These are phyloP conservation scores for Luperina testacea DNA, from an alignment of 2,888 invertebrate genomes.

Conservation along the genomic window DNA sequence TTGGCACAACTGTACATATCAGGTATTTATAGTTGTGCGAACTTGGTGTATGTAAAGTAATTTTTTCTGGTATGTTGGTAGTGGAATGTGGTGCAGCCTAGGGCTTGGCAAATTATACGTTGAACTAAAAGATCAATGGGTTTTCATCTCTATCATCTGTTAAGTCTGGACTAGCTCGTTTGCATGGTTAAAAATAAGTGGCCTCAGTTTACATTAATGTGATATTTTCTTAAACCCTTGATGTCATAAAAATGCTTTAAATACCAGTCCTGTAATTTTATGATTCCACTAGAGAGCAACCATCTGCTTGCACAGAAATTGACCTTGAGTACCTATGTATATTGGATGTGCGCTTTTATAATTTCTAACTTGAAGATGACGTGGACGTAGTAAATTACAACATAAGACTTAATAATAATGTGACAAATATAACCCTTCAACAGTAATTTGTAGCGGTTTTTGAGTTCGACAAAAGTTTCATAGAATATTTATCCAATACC, in stretches of 20 bases:
- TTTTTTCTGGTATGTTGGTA: slow-evolving; percentile 8
- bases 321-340: background rate
- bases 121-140: background rate
- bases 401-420: background rate
- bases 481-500: background rate
- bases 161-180: slow-evolving; percentile 2
- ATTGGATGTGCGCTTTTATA: background rate
- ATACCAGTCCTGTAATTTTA: background rate
- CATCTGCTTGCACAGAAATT: background rate
- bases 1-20: too few relatives aligned
- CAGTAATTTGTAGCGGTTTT: background rate
- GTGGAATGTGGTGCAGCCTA: background rate
- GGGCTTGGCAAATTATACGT: background rate
- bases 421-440: background rate
- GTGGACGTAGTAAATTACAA: too few relatives aligned
- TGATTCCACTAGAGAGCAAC: too few relatives aligned
- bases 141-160: slow-evolving; percentile 5
- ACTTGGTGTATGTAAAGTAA: background rate
- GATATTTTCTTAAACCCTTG: background rate
- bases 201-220: background rate
- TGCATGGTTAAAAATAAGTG: slow-evolving; percentile 9
- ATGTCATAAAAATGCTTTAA: background rate
- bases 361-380: background rate
- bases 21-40: slow-evolving; percentile 17
- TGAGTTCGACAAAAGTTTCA: background rate